Percentiles rank a stretch among this genome's conserved stretches.
phyloP scores from a whole-genome alignment of 2,113 vertebrate species.

The Pseudopodoces humilis region DNA sequence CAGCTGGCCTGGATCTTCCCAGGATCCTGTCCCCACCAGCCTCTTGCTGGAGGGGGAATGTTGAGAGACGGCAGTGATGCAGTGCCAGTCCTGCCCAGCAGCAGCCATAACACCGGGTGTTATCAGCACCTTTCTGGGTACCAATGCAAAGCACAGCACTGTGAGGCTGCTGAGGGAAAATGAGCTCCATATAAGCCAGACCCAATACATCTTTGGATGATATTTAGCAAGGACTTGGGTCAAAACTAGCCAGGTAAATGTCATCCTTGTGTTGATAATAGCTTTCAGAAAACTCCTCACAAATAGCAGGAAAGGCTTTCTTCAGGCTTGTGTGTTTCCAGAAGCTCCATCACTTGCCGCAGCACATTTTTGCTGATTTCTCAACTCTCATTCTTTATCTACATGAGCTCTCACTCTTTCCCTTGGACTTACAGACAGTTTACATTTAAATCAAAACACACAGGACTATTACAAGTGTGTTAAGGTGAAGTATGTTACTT shows the following conservation, averaged over 20 bases:
- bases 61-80: neutral
- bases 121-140: neutral
- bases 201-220: neutral
- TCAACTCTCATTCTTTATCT: neutral
- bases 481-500: neutral
- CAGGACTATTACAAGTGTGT: neutral
- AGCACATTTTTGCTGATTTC: neutral
- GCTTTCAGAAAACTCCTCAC: neutral
- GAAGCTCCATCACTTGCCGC: neutral
- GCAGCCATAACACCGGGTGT: accelerated
- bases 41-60: neutral
- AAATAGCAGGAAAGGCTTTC: neutral
- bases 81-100: neutral
- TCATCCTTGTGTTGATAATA: neutral
- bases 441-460: neutral
- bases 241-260: neutral
- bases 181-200: neutral
- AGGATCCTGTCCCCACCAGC: neutral
- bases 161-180: neutral
- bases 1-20: neutral
- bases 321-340: neutral
- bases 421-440: neutral
- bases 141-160: neutral
- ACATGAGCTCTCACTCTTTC: accelerated
- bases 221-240: neutral